Evolutionary conservation across 2,797 vertebrate genomes (phyloP).

Genomic region (Spinibarbus caldwelli): DNA sequence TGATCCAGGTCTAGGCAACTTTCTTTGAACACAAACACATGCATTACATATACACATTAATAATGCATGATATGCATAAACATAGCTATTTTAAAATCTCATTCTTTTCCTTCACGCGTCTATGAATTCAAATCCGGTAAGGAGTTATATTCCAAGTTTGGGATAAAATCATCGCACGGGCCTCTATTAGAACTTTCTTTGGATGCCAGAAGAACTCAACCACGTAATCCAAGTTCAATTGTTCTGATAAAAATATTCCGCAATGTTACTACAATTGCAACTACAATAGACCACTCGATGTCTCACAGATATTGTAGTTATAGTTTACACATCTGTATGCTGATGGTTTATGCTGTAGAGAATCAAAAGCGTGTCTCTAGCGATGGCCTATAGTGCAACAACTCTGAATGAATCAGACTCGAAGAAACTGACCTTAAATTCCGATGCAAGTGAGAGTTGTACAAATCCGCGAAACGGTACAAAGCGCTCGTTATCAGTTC

Average conservation of each 20-base stretch:
- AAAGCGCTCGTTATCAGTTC: slow-evolving; percentile 15
- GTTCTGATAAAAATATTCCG: neutral
- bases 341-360: no score
- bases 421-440: slow-evolving; percentile 58
- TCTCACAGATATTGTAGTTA: neutral
- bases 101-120: neutral
- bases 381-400: neutral
- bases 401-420: neutral
- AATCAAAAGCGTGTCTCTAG: neutral
- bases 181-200: neutral
- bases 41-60: neutral
- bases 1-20: neutral
- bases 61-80: neutral
- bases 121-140: neutral
- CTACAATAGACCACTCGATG: neutral
- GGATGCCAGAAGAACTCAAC: neutral
- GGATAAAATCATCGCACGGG: neutral
- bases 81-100: neutral
- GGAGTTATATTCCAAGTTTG: neutral
- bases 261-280: neutral
- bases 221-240: neutral
- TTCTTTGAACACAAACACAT: neutral
- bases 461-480: slow-evolving; percentile 38
- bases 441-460: slow-evolving; percentile 33
- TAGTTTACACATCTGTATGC: neutral